phyloP scores from a whole-genome alignment of 1,140 invertebrate species.

The Leptonema lineaticorne region DNA sequence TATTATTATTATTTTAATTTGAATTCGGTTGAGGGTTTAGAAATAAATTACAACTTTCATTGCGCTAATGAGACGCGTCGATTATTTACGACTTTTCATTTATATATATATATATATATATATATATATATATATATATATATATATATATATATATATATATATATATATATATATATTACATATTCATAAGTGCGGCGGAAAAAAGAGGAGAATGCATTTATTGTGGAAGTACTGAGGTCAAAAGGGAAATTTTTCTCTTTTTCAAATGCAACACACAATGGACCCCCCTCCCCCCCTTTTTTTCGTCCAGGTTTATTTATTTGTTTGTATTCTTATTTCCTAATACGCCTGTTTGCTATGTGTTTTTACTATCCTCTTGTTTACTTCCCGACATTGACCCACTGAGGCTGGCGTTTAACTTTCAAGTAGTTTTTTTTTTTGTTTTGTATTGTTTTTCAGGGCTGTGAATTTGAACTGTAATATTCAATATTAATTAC shows the following conservation, averaged over 20 bases:
- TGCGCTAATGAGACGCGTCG: constrained; percentile 1
- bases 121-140: too few species aligned
- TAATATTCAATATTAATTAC: too few species aligned
- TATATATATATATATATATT: too few species aligned
- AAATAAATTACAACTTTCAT: constrained; percentile 9
- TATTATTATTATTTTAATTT: constrained; percentile 6
- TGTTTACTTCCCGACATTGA: constrained; percentile 5
- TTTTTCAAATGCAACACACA: not conserved
- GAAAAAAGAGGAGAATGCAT: too few species aligned
- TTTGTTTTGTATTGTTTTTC: not conserved
- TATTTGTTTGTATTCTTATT: not conserved
- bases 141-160: too few species aligned
- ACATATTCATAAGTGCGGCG: too few species aligned
- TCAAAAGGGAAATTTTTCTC: constrained; percentile 8
- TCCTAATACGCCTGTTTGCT: not conserved
- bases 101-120: too few species aligned
- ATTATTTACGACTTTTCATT: constrained; percentile 1
- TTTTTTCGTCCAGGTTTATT: too few species aligned
- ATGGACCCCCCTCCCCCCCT: not conserved
- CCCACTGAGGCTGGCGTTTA: not conserved
- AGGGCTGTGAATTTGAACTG: too few species aligned
- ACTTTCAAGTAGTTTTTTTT: not conserved
- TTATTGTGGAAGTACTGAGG: constrained; percentile 1
- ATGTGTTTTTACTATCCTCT: not conserved
- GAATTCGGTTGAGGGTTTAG: constrained; percentile 1